A percentile compares a stretch with the other conserved stretches of the same genome.
phyloP scores from a whole-genome alignment of 2,888 invertebrate genomes.

The Cerceris ruficornis region DNA sequence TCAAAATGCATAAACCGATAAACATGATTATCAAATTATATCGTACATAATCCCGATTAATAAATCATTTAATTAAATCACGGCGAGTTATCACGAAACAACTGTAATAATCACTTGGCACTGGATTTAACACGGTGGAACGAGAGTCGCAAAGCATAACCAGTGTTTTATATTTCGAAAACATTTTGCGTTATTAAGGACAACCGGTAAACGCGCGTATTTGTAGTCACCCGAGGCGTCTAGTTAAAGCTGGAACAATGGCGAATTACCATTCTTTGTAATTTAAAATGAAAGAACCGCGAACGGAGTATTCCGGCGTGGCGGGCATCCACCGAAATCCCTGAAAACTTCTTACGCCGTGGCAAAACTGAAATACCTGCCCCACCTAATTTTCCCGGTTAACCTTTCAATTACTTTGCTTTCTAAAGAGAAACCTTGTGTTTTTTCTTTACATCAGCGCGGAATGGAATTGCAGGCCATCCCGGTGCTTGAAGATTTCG shows the following conservation, averaged over 20 bases:
- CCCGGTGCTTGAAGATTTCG: conserved; percentile 43
- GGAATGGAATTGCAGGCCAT: conserved; percentile 38
- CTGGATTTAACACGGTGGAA: no score
- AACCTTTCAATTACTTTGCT: conserved; percentile 20
- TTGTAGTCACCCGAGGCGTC: no score
- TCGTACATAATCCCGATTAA: not conserved
- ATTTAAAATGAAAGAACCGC: not conserved
- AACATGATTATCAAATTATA: not conserved
- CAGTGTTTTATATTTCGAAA: no score
- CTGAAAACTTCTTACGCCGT: not conserved
- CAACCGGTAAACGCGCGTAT: no score
- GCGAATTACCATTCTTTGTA: not conserved
- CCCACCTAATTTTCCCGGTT: conserved; percentile 25
- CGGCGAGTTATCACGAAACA: no score
- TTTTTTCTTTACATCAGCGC: conserved; percentile 29
- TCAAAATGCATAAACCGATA: not conserved
- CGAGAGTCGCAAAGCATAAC: no score
- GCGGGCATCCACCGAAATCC: not conserved
- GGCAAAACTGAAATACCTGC: conserved; percentile 8
- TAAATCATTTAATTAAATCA: no score
- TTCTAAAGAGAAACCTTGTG: conserved; percentile 35
- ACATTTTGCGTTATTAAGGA: no score
- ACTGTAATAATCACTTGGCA: no score
- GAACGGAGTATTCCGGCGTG: not conserved
- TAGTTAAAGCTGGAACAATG: no score